Evolutionary conservation across 2,888 invertebrate genomes (phyloP).

Genomic region (Branchipolynoe longqiensis): DNA sequence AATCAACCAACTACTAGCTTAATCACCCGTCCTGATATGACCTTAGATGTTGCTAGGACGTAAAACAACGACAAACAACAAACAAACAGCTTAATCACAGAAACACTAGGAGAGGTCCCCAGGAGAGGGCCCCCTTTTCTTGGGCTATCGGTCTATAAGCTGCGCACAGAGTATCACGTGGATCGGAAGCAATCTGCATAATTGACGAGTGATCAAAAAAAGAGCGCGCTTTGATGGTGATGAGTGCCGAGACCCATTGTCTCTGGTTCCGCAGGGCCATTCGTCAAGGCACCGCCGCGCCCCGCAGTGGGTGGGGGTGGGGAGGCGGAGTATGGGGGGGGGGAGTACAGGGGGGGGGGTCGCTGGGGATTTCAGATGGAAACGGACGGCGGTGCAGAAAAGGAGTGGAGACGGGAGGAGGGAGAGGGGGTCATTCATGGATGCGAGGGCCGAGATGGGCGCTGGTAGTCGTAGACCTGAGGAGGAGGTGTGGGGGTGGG

Average conservation of each 20-base stretch:
- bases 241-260: conserved; percentile 46
- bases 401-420: not conserved
- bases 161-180: conserved; percentile 28
- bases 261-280: conserved; percentile 22
- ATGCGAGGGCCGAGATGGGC: not conserved
- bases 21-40: too few species aligned
- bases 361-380: not conserved
- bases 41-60: too few species aligned
- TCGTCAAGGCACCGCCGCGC: not conserved
- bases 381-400: not conserved
- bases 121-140: too few species aligned
- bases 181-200: conserved; percentile 51
- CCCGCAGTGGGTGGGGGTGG: not conserved
- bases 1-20: too few species aligned
- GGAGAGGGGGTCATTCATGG: too few species aligned
- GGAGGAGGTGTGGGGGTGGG: not conserved
- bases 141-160: too few species aligned
- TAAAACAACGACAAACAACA: too few species aligned
- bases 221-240: conserved; percentile 38
- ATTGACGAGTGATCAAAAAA: conserved; percentile 51
- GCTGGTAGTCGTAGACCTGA: not conserved
- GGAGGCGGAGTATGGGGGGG: not conserved
- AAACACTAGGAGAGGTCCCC: too few species aligned
- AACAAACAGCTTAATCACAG: too few species aligned
- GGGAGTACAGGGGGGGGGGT: not conserved